A percentile compares a stretch with the other conserved stretches of the same genome.
These are phyloP conservation scores for Neomicropteryx cornuta DNA, from an alignment of 1,140 invertebrate species.

Conservation along the genomic window DNA sequence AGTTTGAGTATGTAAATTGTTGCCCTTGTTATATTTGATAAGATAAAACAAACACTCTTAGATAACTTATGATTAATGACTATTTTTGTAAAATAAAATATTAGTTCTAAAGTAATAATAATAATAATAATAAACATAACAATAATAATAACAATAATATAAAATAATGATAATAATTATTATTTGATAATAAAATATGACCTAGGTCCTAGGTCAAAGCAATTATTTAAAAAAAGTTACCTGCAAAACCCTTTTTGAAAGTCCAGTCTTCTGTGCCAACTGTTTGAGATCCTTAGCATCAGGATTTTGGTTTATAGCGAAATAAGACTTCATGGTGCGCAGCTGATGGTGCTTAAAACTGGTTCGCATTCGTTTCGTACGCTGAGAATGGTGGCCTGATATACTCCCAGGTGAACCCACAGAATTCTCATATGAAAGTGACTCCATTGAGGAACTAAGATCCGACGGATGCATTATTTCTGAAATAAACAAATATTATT, in stretches of 20 bases:
- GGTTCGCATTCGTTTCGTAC: conserved; percentile 88
- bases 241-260: conserved; percentile 92
- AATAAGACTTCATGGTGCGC: conserved; percentile 96
- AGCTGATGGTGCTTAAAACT: conserved; percentile 96
- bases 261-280: conserved; percentile 90
- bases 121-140: too few species aligned
- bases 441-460: conserved; percentile 66
- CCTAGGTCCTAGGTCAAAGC: too few species aligned
- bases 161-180: too few species aligned
- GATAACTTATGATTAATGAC: too few species aligned
- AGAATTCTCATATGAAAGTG: conserved; percentile 59
- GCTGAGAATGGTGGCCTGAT: conserved; percentile 36
- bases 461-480: conserved; percentile 63
- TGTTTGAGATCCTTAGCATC: conserved; percentile 94
- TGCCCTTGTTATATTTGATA: too few species aligned
- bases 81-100: too few species aligned
- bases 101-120: too few species aligned
- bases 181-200: too few species aligned
- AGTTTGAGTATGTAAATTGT: too few species aligned
- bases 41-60: too few species aligned
- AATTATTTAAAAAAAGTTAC: too few species aligned
- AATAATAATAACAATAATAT: too few species aligned
- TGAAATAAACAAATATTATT: conserved; percentile 28
- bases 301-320: conserved; percentile 94
- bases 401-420: conserved; percentile 58